phyloP scores from a whole-genome alignment of 1,140 invertebrate genomes.

The Drosophila biarmipes region DNA sequence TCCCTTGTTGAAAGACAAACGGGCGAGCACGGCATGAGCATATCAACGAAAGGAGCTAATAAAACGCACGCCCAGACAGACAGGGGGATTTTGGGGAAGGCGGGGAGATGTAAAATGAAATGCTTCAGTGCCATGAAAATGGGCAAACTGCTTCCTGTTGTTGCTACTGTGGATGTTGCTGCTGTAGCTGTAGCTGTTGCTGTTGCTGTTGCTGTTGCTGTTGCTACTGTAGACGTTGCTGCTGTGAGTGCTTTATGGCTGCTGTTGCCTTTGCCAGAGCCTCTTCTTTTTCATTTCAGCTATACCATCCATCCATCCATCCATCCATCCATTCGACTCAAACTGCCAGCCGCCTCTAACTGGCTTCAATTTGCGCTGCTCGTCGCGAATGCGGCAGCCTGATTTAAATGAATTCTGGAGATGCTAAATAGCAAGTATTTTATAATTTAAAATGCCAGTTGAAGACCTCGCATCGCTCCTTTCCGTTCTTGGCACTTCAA shows the following conservation, averaged over 20 bases:
- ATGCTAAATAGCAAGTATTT: conserved; percentile 76
- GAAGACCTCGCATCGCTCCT: conserved; percentile 27
- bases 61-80: conserved; percentile 70
- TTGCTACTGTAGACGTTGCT: conserved; percentile 7
- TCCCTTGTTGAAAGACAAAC: conserved; percentile 73
- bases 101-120: conserved; percentile 67
- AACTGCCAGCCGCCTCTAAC: conserved; percentile 40
- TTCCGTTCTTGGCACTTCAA: conserved; percentile 45
- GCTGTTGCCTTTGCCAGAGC: conserved; percentile 13
- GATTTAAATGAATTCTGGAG: conserved; percentile 73
- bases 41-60: conserved; percentile 82
- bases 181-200: conserved; percentile 6
- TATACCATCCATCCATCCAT: background rate
- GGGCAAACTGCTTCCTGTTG: conserved; percentile 80
- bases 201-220: conserved; percentile 1
- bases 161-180: conserved; percentile 41
- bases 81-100: conserved; percentile 19
- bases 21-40: conserved; percentile 77
- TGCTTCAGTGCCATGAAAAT: conserved; percentile 78
- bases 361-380: conserved; percentile 42
- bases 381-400: conserved; percentile 13
- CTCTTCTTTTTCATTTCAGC: conserved; percentile 8
- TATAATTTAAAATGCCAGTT: conserved; percentile 71
- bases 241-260: conserved; percentile 48
- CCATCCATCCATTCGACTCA: conserved; percentile 1